Evolutionary conservation across 2,888 invertebrate species (phyloP), one percentile per base, ranked within the genome.

Genomic region (Philhelius pedissequus): DNA sequence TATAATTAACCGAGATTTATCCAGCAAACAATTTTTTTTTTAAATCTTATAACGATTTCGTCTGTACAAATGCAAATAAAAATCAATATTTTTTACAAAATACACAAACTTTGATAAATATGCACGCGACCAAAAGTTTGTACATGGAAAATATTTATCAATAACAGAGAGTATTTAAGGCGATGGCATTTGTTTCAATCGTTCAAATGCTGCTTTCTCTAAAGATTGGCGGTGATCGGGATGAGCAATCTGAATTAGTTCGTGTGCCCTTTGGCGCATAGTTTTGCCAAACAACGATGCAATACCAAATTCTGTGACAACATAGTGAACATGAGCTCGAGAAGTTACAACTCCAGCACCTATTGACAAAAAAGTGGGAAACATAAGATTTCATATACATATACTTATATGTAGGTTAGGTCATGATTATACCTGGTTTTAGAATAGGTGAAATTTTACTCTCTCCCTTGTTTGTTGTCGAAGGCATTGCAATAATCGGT

Each of bases 341-440:
- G 96, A 95, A 0, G 98, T 97, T 15, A 98, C 98, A 4, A 98
- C 97, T n/a, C 98, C 98, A 78, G 96, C 97, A 88, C 98, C 97
- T 96, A n/a, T n/a, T n/a, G n/a, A n/a, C n/a, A n/a, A n/a, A n/a
- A n/a, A n/a, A n/a, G 90, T 73, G 48, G 74, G 9, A 52, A 74
- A 68, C n/a, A n/a, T 54, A 32, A 30, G 38, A 20, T n/a, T 3
- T 38, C 2, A 27, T 25, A 45, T 54, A 7, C 52, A 25, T 25
- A 13, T 6, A 22, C 6, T 25, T 13, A 1, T 8, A 6, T 11
- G 3, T 45, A 20, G 20, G 6, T 48, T 9, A 32, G 11, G 35
- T 8, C 5, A 1, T n/a, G 1, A 58, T 32, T 18, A 89, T 88
- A 97, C 97, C 98, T 89, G 92, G 91, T 92, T 97, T 96, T 11